Conservation (phyloP, 2,888 invertebrate species). For the Stenoptilia bipunctidactyla region DNA sequence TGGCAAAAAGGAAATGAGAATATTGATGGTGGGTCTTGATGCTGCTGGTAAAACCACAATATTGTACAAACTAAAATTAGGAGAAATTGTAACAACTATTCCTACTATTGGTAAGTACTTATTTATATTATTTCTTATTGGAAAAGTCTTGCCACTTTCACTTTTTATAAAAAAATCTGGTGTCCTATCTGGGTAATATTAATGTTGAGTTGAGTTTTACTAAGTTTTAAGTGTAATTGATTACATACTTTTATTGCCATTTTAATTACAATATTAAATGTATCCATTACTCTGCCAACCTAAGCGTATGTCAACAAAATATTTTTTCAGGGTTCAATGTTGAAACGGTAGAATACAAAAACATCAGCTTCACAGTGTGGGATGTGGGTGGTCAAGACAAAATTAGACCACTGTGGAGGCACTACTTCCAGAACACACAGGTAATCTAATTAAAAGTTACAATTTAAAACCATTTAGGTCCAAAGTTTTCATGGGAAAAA, state of each 20-base stretch:
- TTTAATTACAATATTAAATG: too few relatives aligned
- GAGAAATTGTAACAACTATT: constrained; percentile 99
- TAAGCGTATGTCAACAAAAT: too few relatives aligned
- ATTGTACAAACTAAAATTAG: constrained; percentile 99
- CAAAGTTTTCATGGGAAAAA: too few relatives aligned
- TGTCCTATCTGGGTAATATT: neutral
- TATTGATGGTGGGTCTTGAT: constrained; percentile 99
- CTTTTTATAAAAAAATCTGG: neutral
- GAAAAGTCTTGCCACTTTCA: neutral
- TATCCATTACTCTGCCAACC: too few relatives aligned
- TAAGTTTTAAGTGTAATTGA: too few relatives aligned
- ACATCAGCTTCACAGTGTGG: constrained; percentile 99
- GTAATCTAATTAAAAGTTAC: constrained; percentile 60
- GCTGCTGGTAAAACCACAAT: constrained; percentile 99
- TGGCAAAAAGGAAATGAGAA: constrained; percentile 99
- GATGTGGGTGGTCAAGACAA: constrained; percentile 98
- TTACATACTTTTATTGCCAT: too few relatives aligned
- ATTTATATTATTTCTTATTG: neutral
- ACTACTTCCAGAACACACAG: constrained; percentile 99
- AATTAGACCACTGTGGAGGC: constrained; percentile 97
- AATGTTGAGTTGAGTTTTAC: too few relatives aligned
- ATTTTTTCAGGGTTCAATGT: constrained; percentile 93
- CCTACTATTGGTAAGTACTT: constrained; percentile 95
- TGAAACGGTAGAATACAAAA: constrained; percentile 99
- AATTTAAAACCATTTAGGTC: too few relatives aligned